Conservation (phyloP, 2,797 vertebrate species). For the Synaphobranchus kaupii region DNA sequence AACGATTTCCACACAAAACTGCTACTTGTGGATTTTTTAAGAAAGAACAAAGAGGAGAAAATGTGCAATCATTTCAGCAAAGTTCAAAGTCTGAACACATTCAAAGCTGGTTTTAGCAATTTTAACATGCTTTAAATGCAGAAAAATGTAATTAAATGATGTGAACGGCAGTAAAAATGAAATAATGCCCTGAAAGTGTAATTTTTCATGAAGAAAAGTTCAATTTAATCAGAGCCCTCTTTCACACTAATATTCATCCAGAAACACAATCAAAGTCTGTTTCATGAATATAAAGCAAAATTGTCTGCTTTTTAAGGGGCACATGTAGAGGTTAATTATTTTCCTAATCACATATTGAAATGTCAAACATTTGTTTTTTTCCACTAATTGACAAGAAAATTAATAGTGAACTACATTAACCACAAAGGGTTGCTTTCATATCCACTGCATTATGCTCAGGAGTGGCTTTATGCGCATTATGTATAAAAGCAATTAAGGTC, state of each 20-base stretch:
- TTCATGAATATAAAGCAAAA: slow-evolving; percentile 55
- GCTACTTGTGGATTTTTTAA: slow-evolving; percentile 20
- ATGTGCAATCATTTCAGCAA: slow-evolving; percentile 35
- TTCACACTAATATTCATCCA: slow-evolving; percentile 46
- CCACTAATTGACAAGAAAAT: slow-evolving; percentile 68
- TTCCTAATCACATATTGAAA: slow-evolving; percentile 68
- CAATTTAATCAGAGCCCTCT: slow-evolving; percentile 41
- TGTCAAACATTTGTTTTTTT: slow-evolving; percentile 71
- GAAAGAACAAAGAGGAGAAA: slow-evolving; percentile 21
- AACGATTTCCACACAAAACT: slow-evolving; percentile 30
- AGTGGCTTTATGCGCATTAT: slow-evolving; percentile 60
- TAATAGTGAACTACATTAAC: slow-evolving; percentile 64
- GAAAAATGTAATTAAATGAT: slow-evolving; percentile 49
- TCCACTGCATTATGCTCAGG: slow-evolving; percentile 51
- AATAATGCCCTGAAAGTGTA: slow-evolving; percentile 45
- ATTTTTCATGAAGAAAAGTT: slow-evolving; percentile 45
- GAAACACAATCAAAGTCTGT: slow-evolving; percentile 43
- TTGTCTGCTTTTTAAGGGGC: slow-evolving; percentile 52
- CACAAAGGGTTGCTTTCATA: slow-evolving; percentile 53
- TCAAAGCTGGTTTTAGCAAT: slow-evolving; percentile 33
- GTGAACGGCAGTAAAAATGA: slow-evolving; percentile 36
- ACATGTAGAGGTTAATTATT: slow-evolving; percentile 66
- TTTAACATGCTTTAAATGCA: slow-evolving; percentile 36
- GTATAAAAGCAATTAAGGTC: slow-evolving; percentile 64
- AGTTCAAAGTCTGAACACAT: slow-evolving; percentile 37